A percentile compares a stretch with the other conserved stretches of the same genome.
These are phyloP conservation scores for Heptranchias perlo DNA, from an alignment of 2,113 vertebrate genomes.

Conservation along the genomic window DNA sequence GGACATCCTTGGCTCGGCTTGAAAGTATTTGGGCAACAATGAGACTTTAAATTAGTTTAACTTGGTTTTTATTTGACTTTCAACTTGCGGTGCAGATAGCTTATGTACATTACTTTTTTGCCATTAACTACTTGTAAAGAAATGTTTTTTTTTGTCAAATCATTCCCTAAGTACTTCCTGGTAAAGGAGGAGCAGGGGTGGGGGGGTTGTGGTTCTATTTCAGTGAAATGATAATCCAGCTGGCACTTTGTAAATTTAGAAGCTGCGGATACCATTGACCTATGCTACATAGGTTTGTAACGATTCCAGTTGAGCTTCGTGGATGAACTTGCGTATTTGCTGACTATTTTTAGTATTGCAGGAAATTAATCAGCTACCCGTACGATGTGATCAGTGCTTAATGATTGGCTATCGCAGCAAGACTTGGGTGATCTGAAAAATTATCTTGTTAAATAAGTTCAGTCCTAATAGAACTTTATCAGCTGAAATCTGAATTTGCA, in stretches of 20 bases:
- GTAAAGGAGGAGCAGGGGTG: not conserved
- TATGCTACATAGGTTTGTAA: not conserved
- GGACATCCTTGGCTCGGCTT: not conserved
- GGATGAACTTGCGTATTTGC: not conserved
- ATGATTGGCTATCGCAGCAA: not conserved
- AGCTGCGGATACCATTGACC: not conserved
- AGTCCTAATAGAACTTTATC: not conserved
- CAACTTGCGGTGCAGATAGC: not conserved
- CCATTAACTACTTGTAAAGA: not conserved
- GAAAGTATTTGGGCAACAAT: not conserved
- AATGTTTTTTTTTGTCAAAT: not conserved
- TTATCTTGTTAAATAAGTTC: not conserved
- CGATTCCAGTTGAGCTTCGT: not conserved
- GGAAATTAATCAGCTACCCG: not conserved
- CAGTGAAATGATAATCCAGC: not conserved
- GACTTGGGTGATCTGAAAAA: not conserved
- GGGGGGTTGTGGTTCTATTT: not conserved
- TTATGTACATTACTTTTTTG: not conserved
- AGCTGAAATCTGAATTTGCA: not conserved
- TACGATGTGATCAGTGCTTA: not conserved
- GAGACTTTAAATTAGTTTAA: not conserved
- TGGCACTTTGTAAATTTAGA: conserved; percentile 5
- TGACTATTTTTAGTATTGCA: not conserved
- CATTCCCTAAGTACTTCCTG: not conserved
- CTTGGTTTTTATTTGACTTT: not conserved